Evolutionary conservation across 2,113 vertebrate genomes (phyloP).

Genomic region (Casuarius casuarius): DNA sequence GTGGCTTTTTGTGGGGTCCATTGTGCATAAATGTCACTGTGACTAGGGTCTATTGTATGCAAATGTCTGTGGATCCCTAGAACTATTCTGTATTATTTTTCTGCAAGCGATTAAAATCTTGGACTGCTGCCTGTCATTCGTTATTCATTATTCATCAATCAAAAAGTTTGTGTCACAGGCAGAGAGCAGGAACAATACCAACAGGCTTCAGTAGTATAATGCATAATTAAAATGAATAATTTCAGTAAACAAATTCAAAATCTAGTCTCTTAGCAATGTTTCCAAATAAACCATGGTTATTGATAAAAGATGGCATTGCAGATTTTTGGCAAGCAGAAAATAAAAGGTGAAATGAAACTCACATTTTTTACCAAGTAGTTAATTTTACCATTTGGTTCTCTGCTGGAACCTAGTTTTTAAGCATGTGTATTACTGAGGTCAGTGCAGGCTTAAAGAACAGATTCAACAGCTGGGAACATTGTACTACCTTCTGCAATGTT

Average conservation of each 20-base stretch:
- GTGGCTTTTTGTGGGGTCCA: neutral
- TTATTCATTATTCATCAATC: constrained; percentile 41
- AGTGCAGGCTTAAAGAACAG: neutral
- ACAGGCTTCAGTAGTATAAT: neutral
- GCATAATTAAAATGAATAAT: constrained; percentile 45
- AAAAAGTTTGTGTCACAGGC: constrained; percentile 35
- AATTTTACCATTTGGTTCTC: neutral
- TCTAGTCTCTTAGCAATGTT: neutral
- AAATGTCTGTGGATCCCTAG: constrained; percentile 1
- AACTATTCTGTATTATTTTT: constrained; percentile 25
- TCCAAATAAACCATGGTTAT: neutral
- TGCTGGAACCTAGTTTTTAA: neutral
- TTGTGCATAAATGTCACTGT: neutral
- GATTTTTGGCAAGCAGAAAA: neutral
- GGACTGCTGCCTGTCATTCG: constrained; percentile 47
- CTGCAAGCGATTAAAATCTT: constrained; percentile 50
- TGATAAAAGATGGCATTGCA: neutral
- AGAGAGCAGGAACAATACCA: constrained; percentile 48
- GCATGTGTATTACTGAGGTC: neutral
- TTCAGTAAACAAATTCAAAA: constrained; percentile 31
- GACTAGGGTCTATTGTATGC: neutral
- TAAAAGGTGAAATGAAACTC: neutral
- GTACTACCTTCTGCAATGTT: neutral
- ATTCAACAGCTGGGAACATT: neutral
- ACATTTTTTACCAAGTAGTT: neutral